A percentile compares a stretch with the other conserved stretches of the same genome.
These are phyloP conservation scores for Numida meleagris DNA, from an alignment of 2,113 vertebrate species.

Conservation along the genomic window DNA sequence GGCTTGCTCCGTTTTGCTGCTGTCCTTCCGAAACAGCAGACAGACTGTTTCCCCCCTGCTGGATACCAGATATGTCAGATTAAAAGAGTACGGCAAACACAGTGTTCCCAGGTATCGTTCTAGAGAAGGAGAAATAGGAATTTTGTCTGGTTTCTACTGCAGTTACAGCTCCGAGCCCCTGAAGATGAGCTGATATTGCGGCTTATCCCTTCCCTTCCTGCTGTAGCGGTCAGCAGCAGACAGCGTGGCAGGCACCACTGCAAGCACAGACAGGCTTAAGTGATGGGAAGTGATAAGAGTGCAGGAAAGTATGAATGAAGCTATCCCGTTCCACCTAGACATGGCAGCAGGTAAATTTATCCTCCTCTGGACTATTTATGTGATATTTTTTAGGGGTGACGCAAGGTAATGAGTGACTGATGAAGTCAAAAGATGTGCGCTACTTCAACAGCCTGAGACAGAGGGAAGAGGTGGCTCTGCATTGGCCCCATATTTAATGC, in stretches of 20 bases:
- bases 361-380: not conserved
- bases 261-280: slow-evolving; percentile 23
- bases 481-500: accelerated
- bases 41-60: not conserved
- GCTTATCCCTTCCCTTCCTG: slow-evolving; percentile 26
- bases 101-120: not conserved
- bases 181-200: slow-evolving; percentile 4
- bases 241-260: slow-evolving; percentile 23
- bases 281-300: not conserved
- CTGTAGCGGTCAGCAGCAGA: slow-evolving; percentile 23
- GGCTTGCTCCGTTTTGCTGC: not conserved
- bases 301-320: not conserved
- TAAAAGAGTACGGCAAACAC: not conserved
- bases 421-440: not conserved
- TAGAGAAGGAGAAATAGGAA: not conserved
- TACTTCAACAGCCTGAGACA: not conserved
- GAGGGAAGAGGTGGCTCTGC: not conserved
- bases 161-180: not conserved
- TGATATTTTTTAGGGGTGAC: not conserved
- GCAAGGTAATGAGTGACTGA: not conserved
- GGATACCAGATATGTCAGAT: not conserved
- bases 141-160: not conserved
- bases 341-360: not conserved
- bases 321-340: not conserved
- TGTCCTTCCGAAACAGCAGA: not conserved